Evolutionary conservation across 2,888 invertebrate species (phyloP), one percentile per base, ranked within the genome.

Genomic region (Ephialtes manifestator): DNA sequence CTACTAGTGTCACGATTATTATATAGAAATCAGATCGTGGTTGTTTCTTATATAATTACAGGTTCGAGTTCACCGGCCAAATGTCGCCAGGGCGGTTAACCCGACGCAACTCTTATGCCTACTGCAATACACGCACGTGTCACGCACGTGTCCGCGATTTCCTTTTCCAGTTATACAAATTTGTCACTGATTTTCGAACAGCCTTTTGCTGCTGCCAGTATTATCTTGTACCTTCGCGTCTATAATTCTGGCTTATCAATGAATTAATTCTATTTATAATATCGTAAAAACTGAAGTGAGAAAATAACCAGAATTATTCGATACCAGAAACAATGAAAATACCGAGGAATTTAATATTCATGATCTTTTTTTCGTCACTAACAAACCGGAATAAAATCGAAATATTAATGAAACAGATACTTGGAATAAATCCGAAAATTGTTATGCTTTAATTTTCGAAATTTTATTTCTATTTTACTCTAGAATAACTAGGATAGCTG

Each of bases 1-100:
- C 28, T 24, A 60, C 70, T 24, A 60, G 20, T 46, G 48, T 48
- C 58, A 8, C 5, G 74, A 83, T 79, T 55, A 75, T 80, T 83
- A 86, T 83, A 87, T 20, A 48, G 77, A 83, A 87, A 87, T 81
- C 86, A 84, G 84, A 88, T 87, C 86, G 85, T 75, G 63, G 81
- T 71, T 60, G 65, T 83, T 20, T 13, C 58, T n/a, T 18, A 70
- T 35, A 88, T 92, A 93, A 93, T 93, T 93, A 90, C 84, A 90
- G 89, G 92, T 90, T 91, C 68, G 84, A 78, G 83, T 76, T 86
- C 67, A 63, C 65, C 87, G 87, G 90, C 92, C 92, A 92, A 92
- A 92, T 93, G 93, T 92, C 91, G 89, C 88, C 85, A 81, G 86
- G 90, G 89, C 85, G 91, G 91, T 93, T 93, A 91, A 92, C 92